phyloP scores from a whole-genome alignment of 2,888 invertebrate genomes.

The Dysmachus trigonus region DNA sequence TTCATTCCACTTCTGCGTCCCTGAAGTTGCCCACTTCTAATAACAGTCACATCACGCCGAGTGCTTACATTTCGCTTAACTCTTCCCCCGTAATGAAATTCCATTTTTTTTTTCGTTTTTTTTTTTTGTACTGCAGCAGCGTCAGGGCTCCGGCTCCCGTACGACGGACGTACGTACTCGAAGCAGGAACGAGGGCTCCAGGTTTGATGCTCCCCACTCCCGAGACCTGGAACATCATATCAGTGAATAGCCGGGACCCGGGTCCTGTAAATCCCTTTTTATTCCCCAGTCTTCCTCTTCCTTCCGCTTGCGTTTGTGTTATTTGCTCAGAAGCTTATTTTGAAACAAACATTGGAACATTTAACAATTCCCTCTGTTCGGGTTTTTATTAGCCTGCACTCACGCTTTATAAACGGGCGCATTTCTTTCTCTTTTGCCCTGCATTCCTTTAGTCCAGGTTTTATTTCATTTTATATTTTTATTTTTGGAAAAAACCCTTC shows the following conservation, averaged over 20 bases:
- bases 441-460: not conserved
- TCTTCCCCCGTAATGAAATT: conserved; percentile 25
- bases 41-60: conserved; percentile 16
- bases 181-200: not conserved
- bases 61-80: conserved; percentile 37
- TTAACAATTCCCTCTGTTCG: conserved; percentile 30
- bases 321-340: conserved; percentile 13
- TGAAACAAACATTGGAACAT: conserved; percentile 28
- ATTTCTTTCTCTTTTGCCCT: not conserved
- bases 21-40: conserved; percentile 15
- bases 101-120: conserved; percentile 7
- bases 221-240: not conserved
- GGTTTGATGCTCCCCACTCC: not conserved
- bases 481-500: not conserved
- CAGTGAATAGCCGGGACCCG: not conserved
- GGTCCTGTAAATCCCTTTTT: not conserved
- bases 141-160: not conserved
- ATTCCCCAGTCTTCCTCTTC: not conserved
- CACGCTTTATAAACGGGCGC: not conserved
- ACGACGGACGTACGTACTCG: not conserved
- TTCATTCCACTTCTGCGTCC: conserved; percentile 5
- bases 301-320: not conserved
- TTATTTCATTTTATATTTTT: not conserved
- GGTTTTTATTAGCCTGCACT: conserved; percentile 29
- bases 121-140: conserved; percentile 17